Conservation (phyloP, 2,888 invertebrate genomes). For the Drosophila recens region DNA sequence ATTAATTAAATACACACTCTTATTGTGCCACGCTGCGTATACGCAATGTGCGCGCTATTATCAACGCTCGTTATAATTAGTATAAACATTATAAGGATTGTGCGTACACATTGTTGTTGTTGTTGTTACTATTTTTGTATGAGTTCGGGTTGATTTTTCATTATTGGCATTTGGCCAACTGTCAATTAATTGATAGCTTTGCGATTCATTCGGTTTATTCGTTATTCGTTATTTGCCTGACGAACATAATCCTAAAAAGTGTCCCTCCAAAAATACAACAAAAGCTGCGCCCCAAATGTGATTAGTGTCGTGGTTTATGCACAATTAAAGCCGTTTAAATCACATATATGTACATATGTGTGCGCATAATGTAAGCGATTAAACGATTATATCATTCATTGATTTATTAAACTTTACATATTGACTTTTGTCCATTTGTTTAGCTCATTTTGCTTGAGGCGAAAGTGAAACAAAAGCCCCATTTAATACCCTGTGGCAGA, state of each 20-base stretch:
- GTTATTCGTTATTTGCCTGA: neutral
- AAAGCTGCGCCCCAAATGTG: neutral
- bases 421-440: constrained; percentile 20
- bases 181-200: constrained; percentile 68
- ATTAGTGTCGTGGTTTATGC: constrained; percentile 10
- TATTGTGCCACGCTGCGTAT: constrained; percentile 48
- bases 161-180: constrained; percentile 37
- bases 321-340: constrained; percentile 14
- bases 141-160: constrained; percentile 35
- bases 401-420: neutral
- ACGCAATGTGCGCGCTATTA: constrained; percentile 25
- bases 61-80: constrained; percentile 42
- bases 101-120: neutral
- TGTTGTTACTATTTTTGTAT: neutral
- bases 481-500: constrained; percentile 7
- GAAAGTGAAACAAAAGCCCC: constrained; percentile 1
- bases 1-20: constrained; percentile 75
- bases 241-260: constrained; percentile 9
- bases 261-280: constrained; percentile 35
- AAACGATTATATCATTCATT: neutral
- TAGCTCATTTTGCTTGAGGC: constrained; percentile 13
- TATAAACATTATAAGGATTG: constrained; percentile 37
- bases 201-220: constrained; percentile 11
- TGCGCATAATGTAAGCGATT: neutral
- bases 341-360: neutral